Evolutionary conservation across 2,113 vertebrate genomes (phyloP).

Genomic region (Syngnathoides biaculeatus): DNA sequence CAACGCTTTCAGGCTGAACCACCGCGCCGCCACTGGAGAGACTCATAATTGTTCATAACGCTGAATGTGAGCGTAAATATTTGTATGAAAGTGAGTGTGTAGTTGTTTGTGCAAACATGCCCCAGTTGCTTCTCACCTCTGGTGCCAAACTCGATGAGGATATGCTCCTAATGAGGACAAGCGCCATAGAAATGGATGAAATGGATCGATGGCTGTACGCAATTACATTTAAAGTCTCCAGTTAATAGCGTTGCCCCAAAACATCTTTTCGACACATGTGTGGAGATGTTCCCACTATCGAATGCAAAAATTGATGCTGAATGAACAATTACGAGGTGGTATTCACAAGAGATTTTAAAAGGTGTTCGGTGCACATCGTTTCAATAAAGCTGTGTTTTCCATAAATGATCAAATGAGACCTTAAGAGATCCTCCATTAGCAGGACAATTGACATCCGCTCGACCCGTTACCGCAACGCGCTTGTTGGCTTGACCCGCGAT

Average conservation of each 20-base stretch:
- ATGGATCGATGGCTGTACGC: not conserved
- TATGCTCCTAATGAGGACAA: too few relatives aligned
- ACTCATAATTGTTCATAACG: too few relatives aligned
- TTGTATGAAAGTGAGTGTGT: too few relatives aligned
- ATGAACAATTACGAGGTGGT: not conserved
- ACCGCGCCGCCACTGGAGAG: too few relatives aligned
- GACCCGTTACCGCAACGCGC: slow-evolving; percentile 17
- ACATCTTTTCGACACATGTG: not conserved
- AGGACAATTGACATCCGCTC: slow-evolving; percentile 35
- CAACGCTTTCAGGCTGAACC: too few relatives aligned
- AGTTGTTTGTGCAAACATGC: too few relatives aligned
- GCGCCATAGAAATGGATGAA: not conserved
- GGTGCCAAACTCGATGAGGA: too few relatives aligned
- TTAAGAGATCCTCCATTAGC: slow-evolving; percentile 12
- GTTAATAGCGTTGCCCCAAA: not conserved
- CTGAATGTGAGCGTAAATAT: too few relatives aligned
- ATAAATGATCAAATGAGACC: slow-evolving; percentile 25
- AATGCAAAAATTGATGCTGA: not conserved
- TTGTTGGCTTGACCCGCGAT: slow-evolving; percentile 33
- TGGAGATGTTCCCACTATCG: not conserved
- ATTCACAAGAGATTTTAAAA: not conserved
- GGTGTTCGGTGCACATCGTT: not conserved
- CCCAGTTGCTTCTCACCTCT: too few relatives aligned
- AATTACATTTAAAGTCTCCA: not conserved
- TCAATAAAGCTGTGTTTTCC: not conserved